Conservation (phyloP, 2,888 invertebrate genomes). For the Charanyca ferruginea region DNA sequence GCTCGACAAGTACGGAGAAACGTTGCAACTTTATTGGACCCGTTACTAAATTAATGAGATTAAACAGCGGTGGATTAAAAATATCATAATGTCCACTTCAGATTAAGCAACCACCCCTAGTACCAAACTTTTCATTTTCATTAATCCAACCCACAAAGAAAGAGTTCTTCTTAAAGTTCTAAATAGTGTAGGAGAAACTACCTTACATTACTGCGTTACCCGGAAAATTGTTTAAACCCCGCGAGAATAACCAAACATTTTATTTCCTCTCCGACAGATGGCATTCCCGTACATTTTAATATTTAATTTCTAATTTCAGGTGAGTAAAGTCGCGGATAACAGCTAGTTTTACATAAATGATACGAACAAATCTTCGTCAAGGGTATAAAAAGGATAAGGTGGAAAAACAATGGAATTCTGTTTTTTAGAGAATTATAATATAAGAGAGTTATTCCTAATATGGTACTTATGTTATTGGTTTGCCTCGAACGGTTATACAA, state of each 20-base stretch:
- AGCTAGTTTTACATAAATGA: slow-evolving; percentile 64
- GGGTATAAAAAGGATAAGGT: slow-evolving; percentile 33
- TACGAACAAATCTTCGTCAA: slow-evolving; percentile 64
- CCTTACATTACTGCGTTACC: slow-evolving; percentile 31
- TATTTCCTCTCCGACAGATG: slow-evolving; percentile 60
- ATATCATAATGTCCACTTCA: too few species aligned
- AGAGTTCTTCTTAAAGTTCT: neutral
- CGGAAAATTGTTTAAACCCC: slow-evolving; percentile 47
- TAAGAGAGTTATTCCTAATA: neutral
- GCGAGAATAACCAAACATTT: slow-evolving; percentile 55
- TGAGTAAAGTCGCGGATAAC: slow-evolving; percentile 63
- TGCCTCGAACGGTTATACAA: too few species aligned
- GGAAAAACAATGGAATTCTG: slow-evolving; percentile 31
- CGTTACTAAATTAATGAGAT: too few species aligned
- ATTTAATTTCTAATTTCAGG: slow-evolving; percentile 66
- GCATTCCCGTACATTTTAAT: slow-evolving; percentile 59
- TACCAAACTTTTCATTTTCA: neutral
- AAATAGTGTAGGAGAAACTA: slow-evolving; percentile 30
- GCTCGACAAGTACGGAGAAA: too few species aligned
- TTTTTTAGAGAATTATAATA: slow-evolving; percentile 8
- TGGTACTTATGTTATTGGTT: too few species aligned
- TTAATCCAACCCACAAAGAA: neutral
- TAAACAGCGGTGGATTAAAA: too few species aligned
- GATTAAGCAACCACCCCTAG: neutral
- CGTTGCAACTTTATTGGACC: too few species aligned